phyloP scores from a whole-genome alignment of 92 coral and sea anemone species.

The Hydrozoanthus gracilis region DNA sequence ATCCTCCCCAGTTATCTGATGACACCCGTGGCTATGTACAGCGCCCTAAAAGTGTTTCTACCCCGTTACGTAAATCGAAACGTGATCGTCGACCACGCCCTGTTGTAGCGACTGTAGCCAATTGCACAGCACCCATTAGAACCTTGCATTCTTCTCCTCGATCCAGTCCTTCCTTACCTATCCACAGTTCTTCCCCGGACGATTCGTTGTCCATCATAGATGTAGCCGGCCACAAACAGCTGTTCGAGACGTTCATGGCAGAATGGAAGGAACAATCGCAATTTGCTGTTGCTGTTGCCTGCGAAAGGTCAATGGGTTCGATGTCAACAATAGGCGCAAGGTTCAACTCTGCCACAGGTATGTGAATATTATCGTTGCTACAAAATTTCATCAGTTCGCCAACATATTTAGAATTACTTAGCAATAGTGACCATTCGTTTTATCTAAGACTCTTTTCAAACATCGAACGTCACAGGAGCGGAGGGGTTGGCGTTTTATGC shows the following conservation, averaged over 20 bases:
- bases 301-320: conserved; percentile 70
- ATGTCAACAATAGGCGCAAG: conserved; percentile 87
- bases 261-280: conserved; percentile 79
- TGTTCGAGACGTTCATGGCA: conserved; percentile 76
- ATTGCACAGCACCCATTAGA: not conserved
- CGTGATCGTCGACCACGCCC: conserved; percentile 11
- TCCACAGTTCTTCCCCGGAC: conserved; percentile 12
- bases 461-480: too few relatives aligned
- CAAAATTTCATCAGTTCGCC: not conserved
- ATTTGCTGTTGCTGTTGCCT: conserved; percentile 83
- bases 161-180: conserved; percentile 34
- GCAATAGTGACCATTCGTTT: too few relatives aligned
- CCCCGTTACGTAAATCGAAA: not conserved
- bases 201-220: conserved; percentile 68
- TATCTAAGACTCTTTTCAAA: too few relatives aligned
- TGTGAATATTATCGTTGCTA: not conserved
- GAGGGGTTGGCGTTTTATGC: too few relatives aligned
- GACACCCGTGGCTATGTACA: not conserved
- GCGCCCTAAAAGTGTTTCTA: not conserved
- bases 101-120: not conserved
- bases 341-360: conserved; percentile 65
- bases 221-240: conserved; percentile 73
- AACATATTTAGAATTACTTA: too few relatives aligned
- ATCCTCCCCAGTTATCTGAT: not conserved
- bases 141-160: not conserved